Conservation (phyloP, 2,888 invertebrate genomes). For the Mesorhabditis belari region DNA sequence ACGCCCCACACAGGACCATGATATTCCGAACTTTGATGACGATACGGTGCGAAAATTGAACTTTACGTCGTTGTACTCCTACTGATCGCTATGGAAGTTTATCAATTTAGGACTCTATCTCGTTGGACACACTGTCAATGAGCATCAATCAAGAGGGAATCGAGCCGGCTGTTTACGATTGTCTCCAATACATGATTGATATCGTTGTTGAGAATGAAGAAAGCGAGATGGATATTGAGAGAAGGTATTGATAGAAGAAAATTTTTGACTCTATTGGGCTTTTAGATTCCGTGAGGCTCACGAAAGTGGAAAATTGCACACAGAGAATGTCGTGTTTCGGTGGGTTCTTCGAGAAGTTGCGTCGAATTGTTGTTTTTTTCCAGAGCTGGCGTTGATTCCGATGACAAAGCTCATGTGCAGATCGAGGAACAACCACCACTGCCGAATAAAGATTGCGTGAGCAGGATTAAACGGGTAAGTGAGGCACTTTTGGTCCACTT, state of each 20-base stretch:
- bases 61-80: too few species aligned
- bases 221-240: conserved; percentile 11
- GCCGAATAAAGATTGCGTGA: neutral
- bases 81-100: neutral
- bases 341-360: neutral
- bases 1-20: conserved; percentile 1
- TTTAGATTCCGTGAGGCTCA: neutral
- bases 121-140: conserved; percentile 35
- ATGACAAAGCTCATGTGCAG: too few species aligned
- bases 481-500: too few species aligned
- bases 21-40: conserved; percentile 33
- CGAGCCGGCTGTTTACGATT: conserved; percentile 39
- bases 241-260: neutral
- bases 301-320: neutral
- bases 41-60: conserved; percentile 19
- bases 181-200: conserved; percentile 39
- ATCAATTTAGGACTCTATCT: conserved; percentile 29
- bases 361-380: too few species aligned
- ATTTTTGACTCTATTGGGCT: neutral
- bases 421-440: too few species aligned
- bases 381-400: too few species aligned
- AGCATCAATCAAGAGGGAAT: conserved; percentile 19
- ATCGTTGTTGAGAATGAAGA: conserved; percentile 31
- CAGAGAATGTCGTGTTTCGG: neutral
- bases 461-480: neutral